Evolutionary conservation across 2,888 invertebrate genomes (phyloP), one percentile per base, ranked within the genome.

Genomic region (Ophonus ardosiacus): DNA sequence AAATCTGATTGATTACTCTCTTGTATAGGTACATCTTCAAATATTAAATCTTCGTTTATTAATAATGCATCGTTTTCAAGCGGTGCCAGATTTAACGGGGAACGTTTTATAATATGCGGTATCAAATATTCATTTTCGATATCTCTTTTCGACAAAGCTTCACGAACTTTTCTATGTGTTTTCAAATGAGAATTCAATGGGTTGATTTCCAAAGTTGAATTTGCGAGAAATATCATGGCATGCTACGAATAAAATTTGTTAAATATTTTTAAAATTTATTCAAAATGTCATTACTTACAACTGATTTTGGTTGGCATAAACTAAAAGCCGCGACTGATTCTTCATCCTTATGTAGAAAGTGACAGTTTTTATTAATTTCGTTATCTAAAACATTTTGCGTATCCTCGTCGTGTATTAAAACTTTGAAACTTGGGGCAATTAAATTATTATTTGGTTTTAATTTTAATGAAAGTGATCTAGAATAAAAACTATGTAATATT

Each of bases 121-220:
- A 89, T 86, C 86, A 87, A 88, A 56, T 88, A 86, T 10, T 87
- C 86, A 63, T 87, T 81, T 86, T 86, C 90, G 86, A 88, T 88
- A 87, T 87, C 90, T 89, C 89, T 92, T n/a, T 86, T 68, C 86
- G 86, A 90, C 86, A 88, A 88, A 87, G 87, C 90, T 89, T 89
- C 92, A 88, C 88, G 92, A 89, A 86, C 91, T 90, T 88, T 92
- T 76, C 86, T 84, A 91, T 86, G 90, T 89, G 31, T 92, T 87
- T 68, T 91, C 92, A 21, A 90, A 87, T 5, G 92, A 8, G 71
- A 56, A 85, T 78, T 92, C 86, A 96, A 88, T 0, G 96, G 96
- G 18, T 93, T 93, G 81, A 96, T 94, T 91, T 96, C 96, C 86
- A 95, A 93, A 0, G 95, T 95, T 0, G 93, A 92, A 88, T 95